Conservation (phyloP, 2,113 vertebrate species). For the Hoplias malabaricus region DNA sequence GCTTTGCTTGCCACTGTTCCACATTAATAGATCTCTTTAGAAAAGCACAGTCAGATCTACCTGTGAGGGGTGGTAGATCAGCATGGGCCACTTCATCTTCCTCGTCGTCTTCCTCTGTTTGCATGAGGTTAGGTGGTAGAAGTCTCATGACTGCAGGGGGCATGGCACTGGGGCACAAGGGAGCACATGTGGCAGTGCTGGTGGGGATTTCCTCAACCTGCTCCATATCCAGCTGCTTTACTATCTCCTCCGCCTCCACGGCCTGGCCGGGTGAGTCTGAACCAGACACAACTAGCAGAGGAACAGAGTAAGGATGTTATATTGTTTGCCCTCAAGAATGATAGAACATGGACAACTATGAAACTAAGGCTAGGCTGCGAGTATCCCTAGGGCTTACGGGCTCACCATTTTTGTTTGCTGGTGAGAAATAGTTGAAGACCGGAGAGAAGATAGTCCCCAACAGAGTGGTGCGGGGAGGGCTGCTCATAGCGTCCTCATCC, state of each 20-base stretch:
- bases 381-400: conserved; percentile 21
- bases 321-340: neutral
- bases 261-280: conserved; percentile 93
- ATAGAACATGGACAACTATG: neutral
- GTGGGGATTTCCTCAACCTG: conserved; percentile 88
- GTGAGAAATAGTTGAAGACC: conserved; percentile 98
- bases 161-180: conserved; percentile 70
- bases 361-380: too few relatives aligned
- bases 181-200: conserved; percentile 80
- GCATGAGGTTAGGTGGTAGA: conserved; percentile 74
- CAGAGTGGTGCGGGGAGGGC: conserved; percentile 88
- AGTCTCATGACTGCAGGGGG: conserved; percentile 72
- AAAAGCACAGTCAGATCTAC: conserved; percentile 62
- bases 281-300: conserved; percentile 79
- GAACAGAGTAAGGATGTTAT: neutral
- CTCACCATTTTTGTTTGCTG: conserved; percentile 94
- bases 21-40: neutral
- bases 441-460: conserved; percentile 97
- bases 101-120: conserved; percentile 77
- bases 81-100: conserved; percentile 61
- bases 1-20: neutral
- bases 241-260: conserved; percentile 92
- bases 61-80: conserved; percentile 91
- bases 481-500: conserved; percentile 74
- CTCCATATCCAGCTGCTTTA: conserved; percentile 94